Evolutionary conservation across 2,797 vertebrate species (phyloP).

Genomic region (Bucorvus abyssinicus): DNA sequence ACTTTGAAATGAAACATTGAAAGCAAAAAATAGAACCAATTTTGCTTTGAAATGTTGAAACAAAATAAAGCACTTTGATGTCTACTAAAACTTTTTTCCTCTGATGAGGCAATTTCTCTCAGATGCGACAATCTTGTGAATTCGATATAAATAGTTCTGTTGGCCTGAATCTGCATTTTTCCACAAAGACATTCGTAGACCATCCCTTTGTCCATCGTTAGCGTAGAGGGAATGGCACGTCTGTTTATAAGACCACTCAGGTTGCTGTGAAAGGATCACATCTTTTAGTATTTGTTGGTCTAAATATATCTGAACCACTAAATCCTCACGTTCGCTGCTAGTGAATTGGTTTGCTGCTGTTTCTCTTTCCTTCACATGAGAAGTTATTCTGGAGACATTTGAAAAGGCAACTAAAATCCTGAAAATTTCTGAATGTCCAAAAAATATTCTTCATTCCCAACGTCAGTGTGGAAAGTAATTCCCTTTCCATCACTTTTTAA

Average conservation of each 20-base stretch:
- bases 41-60: constrained; percentile 57
- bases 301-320: not conserved
- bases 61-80: not conserved
- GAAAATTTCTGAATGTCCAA: not conserved
- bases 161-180: constrained; percentile 37
- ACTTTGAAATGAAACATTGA: constrained; percentile 45
- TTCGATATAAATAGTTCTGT: constrained; percentile 42
- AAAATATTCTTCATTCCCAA: not conserved
- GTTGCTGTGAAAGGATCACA: not conserved
- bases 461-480: not conserved
- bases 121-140: not conserved
- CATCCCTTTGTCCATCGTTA: not conserved
- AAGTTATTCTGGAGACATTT: not conserved
- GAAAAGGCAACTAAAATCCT: not conserved
- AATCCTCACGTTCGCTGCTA: fast-evolving
- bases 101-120: not conserved
- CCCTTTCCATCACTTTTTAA: not conserved
- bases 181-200: fast-evolving
- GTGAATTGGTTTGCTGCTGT: not conserved
- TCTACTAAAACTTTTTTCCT: not conserved
- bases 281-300: not conserved
- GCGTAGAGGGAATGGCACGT: not conserved
- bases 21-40: constrained; percentile 36
- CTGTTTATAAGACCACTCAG: not conserved
- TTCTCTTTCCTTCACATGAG: not conserved